These are phyloP conservation scores for Pantherophis vulpinus DNA, from an alignment of 2,797 vertebrate genomes.

Conservation along the genomic window DNA sequence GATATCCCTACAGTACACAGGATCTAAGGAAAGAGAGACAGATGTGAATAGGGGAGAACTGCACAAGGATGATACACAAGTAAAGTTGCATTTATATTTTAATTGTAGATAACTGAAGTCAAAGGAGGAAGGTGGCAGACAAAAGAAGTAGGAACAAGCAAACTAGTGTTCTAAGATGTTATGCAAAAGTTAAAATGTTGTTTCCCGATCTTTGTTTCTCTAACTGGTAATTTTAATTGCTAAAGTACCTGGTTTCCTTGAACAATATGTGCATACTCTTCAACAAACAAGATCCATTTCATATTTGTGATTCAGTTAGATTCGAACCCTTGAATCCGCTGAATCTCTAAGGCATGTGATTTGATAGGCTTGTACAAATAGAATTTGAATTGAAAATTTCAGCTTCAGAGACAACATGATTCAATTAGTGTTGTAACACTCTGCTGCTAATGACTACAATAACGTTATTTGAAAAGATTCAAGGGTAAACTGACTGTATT, in stretches of 20 bases:
- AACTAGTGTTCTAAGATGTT: neutral
- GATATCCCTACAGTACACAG: neutral
- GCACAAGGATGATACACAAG: neutral
- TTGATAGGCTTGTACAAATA: neutral
- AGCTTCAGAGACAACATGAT: neutral
- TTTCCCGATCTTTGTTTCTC: neutral
- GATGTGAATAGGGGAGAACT: neutral
- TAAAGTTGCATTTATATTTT: neutral
- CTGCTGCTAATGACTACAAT: neutral
- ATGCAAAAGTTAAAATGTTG: neutral
- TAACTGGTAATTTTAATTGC: neutral
- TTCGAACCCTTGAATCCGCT: neutral
- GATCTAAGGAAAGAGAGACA: neutral
- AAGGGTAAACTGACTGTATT: neutral
- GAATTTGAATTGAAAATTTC: neutral
- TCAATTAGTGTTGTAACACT: neutral
- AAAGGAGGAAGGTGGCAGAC: neutral
- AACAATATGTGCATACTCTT: neutral
- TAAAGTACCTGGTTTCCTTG: neutral
- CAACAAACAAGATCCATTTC: neutral
- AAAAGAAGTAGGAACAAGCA: neutral
- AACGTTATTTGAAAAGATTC: neutral
- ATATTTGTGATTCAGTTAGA: neutral
- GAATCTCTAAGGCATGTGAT: neutral
- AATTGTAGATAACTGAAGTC: neutral